Percentiles rank a stretch among this genome's conserved stretches.
These are phyloP conservation scores for Oreochromis mossambicus DNA, from an alignment of 2,797 vertebrate species.

Conservation along the genomic window DNA sequence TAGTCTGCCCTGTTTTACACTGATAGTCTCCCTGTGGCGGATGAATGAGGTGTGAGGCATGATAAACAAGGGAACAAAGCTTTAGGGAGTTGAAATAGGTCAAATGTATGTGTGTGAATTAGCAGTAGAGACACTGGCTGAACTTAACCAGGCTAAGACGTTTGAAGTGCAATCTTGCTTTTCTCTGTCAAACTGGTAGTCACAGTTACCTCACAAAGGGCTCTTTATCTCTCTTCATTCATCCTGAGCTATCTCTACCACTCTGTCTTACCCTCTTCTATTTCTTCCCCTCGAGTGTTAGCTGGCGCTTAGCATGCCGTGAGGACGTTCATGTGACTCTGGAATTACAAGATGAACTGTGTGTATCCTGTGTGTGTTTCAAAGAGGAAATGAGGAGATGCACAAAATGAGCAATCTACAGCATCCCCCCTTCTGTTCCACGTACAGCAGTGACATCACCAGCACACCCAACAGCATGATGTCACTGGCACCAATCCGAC, in stretches of 20 bases:
- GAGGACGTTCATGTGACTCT: constrained; percentile 66
- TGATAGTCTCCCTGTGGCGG: neutral
- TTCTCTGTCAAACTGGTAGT: constrained; percentile 39
- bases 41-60: neutral
- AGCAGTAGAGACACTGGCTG: neutral
- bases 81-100: neutral
- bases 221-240: constrained; percentile 54
- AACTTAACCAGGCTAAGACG: constrained; percentile 15
- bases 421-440: neutral
- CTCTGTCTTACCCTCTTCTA: constrained; percentile 7
- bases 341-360: constrained; percentile 23
- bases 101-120: neutral
- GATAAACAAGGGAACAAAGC: constrained; percentile 23
- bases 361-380: neutral
- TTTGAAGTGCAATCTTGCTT: constrained; percentile 36
- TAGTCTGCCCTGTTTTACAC: neutral
- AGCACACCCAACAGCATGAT: neutral
- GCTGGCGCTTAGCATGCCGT: constrained; percentile 11
- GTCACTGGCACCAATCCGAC: constrained; percentile 25
- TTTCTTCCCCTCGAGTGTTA: constrained; percentile 24
- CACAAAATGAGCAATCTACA: constrained; percentile 1
- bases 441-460: constrained; percentile 34
- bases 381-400: constrained; percentile 20
- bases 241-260: constrained; percentile 15
- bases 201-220: constrained; percentile 64